Percentiles rank a stretch among this genome's conserved stretches.
Conservation (phyloP, 2,113 vertebrate species). For the Leucosticte australis region DNA sequence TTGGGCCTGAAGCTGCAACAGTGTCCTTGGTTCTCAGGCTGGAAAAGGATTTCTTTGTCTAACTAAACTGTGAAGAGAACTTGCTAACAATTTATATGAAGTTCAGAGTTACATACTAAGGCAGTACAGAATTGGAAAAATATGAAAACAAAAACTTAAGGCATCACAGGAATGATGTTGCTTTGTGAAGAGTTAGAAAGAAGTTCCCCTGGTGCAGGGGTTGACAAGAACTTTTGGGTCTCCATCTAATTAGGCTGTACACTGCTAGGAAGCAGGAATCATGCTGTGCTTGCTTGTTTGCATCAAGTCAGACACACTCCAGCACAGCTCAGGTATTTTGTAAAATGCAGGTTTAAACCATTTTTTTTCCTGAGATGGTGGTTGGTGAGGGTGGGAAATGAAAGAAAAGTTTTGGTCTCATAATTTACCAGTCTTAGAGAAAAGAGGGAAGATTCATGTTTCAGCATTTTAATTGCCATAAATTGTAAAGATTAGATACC, state of each 20-base stretch:
- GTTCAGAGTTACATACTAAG: too few species aligned
- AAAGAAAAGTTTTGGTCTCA: not conserved
- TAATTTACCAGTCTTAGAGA: not conserved
- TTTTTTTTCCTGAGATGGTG: not conserved
- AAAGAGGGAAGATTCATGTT: not conserved
- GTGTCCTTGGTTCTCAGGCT: too few species aligned
- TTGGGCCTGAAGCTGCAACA: too few species aligned
- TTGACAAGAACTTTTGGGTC: constrained; percentile 27
- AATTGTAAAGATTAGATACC: not conserved
- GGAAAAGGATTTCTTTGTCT: too few species aligned
- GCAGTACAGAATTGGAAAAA: too few species aligned
- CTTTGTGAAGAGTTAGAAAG: not conserved
- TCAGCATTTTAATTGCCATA: not conserved
- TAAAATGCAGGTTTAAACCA: not conserved
- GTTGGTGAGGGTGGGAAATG: not conserved
- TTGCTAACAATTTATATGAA: too few species aligned
- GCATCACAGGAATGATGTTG: not conserved
- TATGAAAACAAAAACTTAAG: too few species aligned
- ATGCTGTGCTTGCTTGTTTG: constrained; percentile 28
- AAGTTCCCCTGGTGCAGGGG: not conserved
- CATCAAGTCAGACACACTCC: not conserved
- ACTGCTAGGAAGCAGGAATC: not conserved
- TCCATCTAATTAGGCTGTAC: constrained; percentile 25
- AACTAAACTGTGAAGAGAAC: too few species aligned
- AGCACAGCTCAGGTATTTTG: not conserved